Evolutionary conservation across 2,797 vertebrate species (phyloP).

Genomic region (Rhinatrema bivittatum): DNA sequence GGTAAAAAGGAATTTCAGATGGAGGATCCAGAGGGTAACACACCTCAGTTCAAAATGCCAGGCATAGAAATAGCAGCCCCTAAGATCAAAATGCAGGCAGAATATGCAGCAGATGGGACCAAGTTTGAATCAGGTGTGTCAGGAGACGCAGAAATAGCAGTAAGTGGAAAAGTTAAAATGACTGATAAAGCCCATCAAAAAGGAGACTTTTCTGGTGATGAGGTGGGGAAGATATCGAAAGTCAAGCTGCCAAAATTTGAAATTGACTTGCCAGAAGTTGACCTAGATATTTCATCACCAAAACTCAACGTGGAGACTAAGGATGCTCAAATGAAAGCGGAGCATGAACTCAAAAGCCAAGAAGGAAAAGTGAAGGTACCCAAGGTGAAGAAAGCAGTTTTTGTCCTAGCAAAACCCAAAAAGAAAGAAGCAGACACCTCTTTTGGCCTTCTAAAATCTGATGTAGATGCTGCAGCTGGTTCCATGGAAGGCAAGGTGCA

Average conservation of each 20-base stretch:
- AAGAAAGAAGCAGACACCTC: slow-evolving; percentile 21
- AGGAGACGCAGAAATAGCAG: slow-evolving; percentile 3
- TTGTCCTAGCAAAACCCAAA: slow-evolving; percentile 55
- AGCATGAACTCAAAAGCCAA: slow-evolving; percentile 46
- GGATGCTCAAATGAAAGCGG: slow-evolving; percentile 2
- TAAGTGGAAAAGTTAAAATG: slow-evolving; percentile 3
- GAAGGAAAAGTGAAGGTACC: slow-evolving; percentile 40
- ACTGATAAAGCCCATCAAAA: slow-evolving; percentile 36
- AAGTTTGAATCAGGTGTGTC: slow-evolving; percentile 5
- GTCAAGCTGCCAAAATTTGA: slow-evolving; percentile 69
- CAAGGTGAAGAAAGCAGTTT: slow-evolving; percentile 59
- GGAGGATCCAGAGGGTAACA: slow-evolving; percentile 7
- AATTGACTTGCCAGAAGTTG: slow-evolving; percentile 50
- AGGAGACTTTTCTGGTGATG: slow-evolving; percentile 12
- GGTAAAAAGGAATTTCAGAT: background rate
- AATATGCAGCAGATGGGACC: slow-evolving; percentile 27
- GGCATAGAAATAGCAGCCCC: slow-evolving; percentile 49
- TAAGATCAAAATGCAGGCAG: slow-evolving; percentile 19
- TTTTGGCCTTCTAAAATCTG: slow-evolving; percentile 8
- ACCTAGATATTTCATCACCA: slow-evolving; percentile 14
- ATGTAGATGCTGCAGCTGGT: slow-evolving; percentile 13
- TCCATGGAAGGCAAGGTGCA: background rate
- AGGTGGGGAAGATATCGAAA: slow-evolving; percentile 40
- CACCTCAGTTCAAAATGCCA: slow-evolving; percentile 29
- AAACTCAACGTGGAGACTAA: slow-evolving; percentile 3